Percentiles rank a stretch among this genome's conserved stretches.
phyloP scores from a whole-genome alignment of 1,140 invertebrate genomes.

The Leptinotarsa lineolata region DNA sequence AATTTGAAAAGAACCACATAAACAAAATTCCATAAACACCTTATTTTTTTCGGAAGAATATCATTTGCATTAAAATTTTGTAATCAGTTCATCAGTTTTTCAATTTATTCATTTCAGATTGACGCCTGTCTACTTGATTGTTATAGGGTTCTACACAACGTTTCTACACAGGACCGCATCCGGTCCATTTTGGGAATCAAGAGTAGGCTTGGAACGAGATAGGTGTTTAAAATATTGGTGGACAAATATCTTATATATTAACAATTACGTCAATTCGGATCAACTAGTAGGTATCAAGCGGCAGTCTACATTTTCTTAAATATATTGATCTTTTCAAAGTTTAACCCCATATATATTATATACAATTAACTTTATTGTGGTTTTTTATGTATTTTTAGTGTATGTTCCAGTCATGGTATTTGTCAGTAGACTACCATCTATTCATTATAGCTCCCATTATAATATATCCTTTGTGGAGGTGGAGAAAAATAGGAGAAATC shows the following conservation, averaged over 20 bases:
- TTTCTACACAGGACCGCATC: constrained; percentile 67
- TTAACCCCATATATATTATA: too few relatives aligned
- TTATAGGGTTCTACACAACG: constrained; percentile 72
- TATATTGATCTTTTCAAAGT: neutral
- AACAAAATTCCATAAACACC: too few relatives aligned
- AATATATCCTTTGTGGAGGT: constrained; percentile 71
- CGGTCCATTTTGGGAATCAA: constrained; percentile 69
- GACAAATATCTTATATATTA: constrained; percentile 83
- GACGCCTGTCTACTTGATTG: constrained; percentile 70
- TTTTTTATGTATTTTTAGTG: constrained; percentile 70
- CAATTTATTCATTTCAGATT: constrained; percentile 59
- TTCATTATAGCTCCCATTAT: constrained; percentile 79
- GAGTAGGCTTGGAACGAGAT: constrained; percentile 64
- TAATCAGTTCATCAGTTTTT: too few relatives aligned
- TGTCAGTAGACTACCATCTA: constrained; percentile 85
- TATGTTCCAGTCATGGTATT: constrained; percentile 89
- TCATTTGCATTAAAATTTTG: too few relatives aligned
- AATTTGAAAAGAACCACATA: too few relatives aligned
- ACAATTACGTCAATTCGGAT: constrained; percentile 76
- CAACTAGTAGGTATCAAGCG: constrained; percentile 60
- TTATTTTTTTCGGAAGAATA: too few relatives aligned
- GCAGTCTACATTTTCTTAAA: neutral
- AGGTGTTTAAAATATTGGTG: constrained; percentile 78
- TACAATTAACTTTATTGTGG: too few relatives aligned
- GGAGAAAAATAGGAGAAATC: constrained; percentile 64